Evolutionary conservation across 2,888 invertebrate species (phyloP).

Genomic region (Dioctria linearis): DNA sequence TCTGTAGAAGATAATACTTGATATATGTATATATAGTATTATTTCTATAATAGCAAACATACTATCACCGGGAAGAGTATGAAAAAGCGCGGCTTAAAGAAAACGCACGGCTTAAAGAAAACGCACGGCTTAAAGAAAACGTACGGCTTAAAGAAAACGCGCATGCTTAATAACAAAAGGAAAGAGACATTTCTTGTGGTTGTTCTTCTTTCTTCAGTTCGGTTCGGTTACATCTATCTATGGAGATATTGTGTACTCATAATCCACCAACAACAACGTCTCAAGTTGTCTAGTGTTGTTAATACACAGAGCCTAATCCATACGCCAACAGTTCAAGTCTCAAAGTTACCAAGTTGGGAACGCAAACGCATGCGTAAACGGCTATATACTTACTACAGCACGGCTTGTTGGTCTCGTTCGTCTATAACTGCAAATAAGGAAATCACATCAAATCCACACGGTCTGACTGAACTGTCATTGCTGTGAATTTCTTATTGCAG

Average conservation of each 20-base stretch:
- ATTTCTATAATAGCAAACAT: not conserved
- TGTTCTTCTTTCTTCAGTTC: slow-evolving; percentile 13
- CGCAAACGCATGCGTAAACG: not conserved
- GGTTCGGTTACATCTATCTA: not conserved
- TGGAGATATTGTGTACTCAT: too few species aligned
- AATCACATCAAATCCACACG: slow-evolving; percentile 40
- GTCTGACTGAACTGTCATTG: slow-evolving; percentile 26
- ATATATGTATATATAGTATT: not conserved
- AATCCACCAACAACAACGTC: not conserved
- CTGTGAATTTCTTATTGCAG: slow-evolving; percentile 33
- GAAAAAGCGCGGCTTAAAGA: not conserved
- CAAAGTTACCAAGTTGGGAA: not conserved
- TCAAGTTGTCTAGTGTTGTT: too few species aligned
- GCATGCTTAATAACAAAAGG: not conserved
- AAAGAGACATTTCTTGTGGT: slow-evolving; percentile 26
- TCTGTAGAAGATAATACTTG: not conserved
- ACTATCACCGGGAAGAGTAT: not conserved
- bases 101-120: not conserved
- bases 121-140: not conserved
- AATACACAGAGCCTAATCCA: not conserved
- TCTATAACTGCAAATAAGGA: slow-evolving; percentile 43
- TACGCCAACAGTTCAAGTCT: not conserved
- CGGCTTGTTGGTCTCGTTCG: not conserved
- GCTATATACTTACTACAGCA: not conserved
- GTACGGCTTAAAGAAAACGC: not conserved